Evolutionary conservation across 2,888 invertebrate genomes (phyloP), one percentile per base, ranked within the genome.

Genomic region (Pilophorus perplexus): DNA sequence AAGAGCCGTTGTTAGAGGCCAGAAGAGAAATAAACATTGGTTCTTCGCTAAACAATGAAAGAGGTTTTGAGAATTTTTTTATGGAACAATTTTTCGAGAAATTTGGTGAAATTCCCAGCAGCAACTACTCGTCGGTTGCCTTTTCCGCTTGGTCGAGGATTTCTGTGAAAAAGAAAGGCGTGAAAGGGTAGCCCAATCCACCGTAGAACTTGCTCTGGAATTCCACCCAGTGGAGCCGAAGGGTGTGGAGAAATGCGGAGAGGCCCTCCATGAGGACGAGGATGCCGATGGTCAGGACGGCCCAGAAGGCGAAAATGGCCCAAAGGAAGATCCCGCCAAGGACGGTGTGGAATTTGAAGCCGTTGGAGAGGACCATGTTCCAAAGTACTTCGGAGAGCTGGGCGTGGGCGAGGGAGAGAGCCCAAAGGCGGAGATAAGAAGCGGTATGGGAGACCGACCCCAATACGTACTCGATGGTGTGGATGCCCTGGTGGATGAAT

Each of bases 401-500:
- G 69, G 97, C 94, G 82, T 99, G 99, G 75, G 99, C 99, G 64
- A 99, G 84, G 62, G 96, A 97, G 69, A 99, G 82, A 72, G 99
- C 98, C 99, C 99, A 99, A 73, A 99, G 84, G 73, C 99, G 95
- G 71, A 99, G 85, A 80, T 99, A 99, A 0, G 97, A 98, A 27
- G 99, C 99, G 20, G 99, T 99, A 80, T 99, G 97, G 3, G 98
- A 98, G 44, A 99, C 91, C 71, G 96, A 96, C 67, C 98, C 98
- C 73, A 99, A 82, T 71, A 97, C 97, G 79, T 93, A 99, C 81
- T 99, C 99, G 77, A 72, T 72, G 1, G 71, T 72, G 50, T 72
- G 71, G 48, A 71, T 72, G 27, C 69, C 71, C 48, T 72, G 71
- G 46, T 76, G 76, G 69, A 77, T 89, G 75, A 89, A 89, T 69